phyloP scores from a whole-genome alignment of 2,797 vertebrate genomes.

The Streptopelia turtur region DNA sequence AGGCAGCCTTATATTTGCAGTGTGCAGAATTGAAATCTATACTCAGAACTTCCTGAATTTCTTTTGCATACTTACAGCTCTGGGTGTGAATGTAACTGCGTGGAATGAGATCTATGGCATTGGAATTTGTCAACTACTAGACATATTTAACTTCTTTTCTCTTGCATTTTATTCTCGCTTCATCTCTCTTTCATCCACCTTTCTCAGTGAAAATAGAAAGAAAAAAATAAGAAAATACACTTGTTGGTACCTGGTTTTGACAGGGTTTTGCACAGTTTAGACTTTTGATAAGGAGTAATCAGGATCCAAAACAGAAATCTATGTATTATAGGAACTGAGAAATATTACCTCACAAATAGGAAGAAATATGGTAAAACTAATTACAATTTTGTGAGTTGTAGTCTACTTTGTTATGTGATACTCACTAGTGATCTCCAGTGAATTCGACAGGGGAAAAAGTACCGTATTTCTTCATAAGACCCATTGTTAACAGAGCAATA shows the following conservation, averaged over 20 bases:
- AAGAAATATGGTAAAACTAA: neutral
- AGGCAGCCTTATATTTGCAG: neutral
- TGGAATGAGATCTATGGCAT: rapidly evolving
- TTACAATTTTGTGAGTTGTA: neutral
- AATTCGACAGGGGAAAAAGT: neutral
- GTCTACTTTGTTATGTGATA: neutral
- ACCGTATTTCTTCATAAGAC: neutral
- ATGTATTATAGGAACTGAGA: neutral
- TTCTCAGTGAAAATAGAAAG: neutral
- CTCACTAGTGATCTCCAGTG: neutral
- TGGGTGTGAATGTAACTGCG: neutral
- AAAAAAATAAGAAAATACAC: neutral
- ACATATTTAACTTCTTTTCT: neutral
- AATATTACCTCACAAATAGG: neutral
- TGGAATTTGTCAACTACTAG: neutral
- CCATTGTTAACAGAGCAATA: neutral
- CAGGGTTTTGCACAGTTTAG: neutral
- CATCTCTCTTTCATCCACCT: neutral
- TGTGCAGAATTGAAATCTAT: neutral
- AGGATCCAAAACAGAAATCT: neutral
- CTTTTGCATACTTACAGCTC: neutral
- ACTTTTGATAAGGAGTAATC: neutral
- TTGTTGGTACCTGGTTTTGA: neutral
- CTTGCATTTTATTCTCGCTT: neutral
- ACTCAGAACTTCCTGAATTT: neutral